Evolutionary conservation across 2,888 invertebrate genomes (phyloP).

Genomic region (Abrostola tripartita): DNA sequence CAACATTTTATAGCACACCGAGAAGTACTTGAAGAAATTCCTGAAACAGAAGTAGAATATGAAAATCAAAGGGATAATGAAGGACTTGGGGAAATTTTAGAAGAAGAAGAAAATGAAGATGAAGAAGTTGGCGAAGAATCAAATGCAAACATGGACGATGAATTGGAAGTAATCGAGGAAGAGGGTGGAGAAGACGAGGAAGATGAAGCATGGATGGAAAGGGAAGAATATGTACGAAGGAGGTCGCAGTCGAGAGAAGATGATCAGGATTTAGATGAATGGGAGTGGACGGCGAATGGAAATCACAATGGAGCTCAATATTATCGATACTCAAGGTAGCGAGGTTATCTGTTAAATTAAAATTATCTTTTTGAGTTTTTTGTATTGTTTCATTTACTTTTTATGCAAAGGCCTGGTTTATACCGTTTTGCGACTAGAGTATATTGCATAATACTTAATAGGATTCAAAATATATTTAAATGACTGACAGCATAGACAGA

Average conservation of each 20-base stretch:
- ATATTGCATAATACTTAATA: too few species aligned
- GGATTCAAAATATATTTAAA: too few species aligned
- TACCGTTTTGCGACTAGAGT: too few species aligned
- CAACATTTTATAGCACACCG: conserved; percentile 78
- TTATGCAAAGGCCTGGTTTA: too few species aligned
- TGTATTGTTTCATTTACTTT: conserved; percentile 18
- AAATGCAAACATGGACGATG: conserved; percentile 66
- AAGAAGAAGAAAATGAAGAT: conserved; percentile 78
- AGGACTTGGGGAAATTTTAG: conserved; percentile 79
- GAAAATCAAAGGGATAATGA: conserved; percentile 79
- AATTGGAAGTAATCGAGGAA: conserved; percentile 79
- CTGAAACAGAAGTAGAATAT: conserved; percentile 80
- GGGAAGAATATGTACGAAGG: conserved; percentile 63
- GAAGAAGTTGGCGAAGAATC: conserved; percentile 68
- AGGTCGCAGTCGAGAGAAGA: conserved; percentile 69
- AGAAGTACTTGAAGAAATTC: conserved; percentile 83
- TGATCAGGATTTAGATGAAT: conserved; percentile 82
- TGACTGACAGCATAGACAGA: too few species aligned
- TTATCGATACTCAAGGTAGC: conserved; percentile 79
- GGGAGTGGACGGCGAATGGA: conserved; percentile 80
- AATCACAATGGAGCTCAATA: conserved; percentile 76
- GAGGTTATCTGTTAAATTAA: conserved; percentile 66
- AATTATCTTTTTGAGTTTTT: conserved; percentile 54
- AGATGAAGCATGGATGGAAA: conserved; percentile 74
- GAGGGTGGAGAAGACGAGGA: conserved; percentile 82